phyloP scores from a whole-genome alignment of 1,140 invertebrate genomes.

The Wasmannia auropunctata region DNA sequence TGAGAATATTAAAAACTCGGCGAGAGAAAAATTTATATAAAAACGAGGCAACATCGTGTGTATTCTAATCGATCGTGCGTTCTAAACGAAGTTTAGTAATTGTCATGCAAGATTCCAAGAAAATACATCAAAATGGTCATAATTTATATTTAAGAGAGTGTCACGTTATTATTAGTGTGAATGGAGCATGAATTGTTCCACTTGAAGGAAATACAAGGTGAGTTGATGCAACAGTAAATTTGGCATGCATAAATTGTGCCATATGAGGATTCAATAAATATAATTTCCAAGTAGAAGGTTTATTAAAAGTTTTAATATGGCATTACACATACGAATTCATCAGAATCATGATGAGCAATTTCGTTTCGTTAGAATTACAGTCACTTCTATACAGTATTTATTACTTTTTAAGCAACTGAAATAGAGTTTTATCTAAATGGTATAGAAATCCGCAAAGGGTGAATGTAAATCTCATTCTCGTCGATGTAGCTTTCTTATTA shows the following conservation, averaged over 20 bases:
- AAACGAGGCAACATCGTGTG: slow-evolving; percentile 35
- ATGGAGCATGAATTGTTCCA: slow-evolving; percentile 74
- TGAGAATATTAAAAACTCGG: slow-evolving; percentile 73
- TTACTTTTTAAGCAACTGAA: background rate
- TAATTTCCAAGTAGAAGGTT: slow-evolving; percentile 13
- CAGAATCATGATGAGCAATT: slow-evolving; percentile 37
- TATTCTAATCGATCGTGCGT: slow-evolving; percentile 36
- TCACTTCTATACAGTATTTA: background rate
- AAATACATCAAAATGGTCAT: slow-evolving; percentile 68
- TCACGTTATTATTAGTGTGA: slow-evolving; percentile 74
- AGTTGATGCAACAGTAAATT: slow-evolving; percentile 81
- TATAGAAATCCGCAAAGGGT: slow-evolving; percentile 35
- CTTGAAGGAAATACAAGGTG: slow-evolving; percentile 68
- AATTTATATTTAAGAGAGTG: slow-evolving; percentile 77
- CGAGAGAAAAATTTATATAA: slow-evolving; percentile 63
- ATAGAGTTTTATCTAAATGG: slow-evolving; percentile 19
- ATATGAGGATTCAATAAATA: slow-evolving; percentile 60
- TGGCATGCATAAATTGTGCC: slow-evolving; percentile 64
- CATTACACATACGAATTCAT: slow-evolving; percentile 60
- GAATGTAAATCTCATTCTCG: slow-evolving; percentile 26
- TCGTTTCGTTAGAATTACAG: slow-evolving; percentile 20
- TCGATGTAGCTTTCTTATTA: slow-evolving; percentile 27
- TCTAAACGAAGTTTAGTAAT: slow-evolving; percentile 45
- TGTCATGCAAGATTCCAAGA: slow-evolving; percentile 68
- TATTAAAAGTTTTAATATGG: slow-evolving; percentile 35